Percentiles rank a stretch among this genome's conserved stretches.
phyloP scores from a whole-genome alignment of 2,888 invertebrate genomes.

The Tenthredo livida region DNA sequence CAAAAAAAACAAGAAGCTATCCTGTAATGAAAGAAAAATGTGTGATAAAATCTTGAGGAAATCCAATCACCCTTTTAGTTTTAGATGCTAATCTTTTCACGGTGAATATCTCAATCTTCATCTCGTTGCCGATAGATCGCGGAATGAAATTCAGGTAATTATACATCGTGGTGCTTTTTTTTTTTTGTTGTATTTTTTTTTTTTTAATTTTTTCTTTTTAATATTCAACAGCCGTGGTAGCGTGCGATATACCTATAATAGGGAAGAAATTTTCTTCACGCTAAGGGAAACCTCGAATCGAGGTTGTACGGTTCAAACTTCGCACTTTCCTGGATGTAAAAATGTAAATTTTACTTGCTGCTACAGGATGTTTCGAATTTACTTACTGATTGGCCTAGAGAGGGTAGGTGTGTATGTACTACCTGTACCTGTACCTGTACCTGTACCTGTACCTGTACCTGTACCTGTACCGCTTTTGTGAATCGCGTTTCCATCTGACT shows the following conservation, averaged over 20 bases:
- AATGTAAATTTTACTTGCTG: neutral
- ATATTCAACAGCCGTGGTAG: neutral
- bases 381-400: slow-evolving; percentile 6
- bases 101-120: neutral
- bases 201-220: neutral
- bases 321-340: slow-evolving; percentile 8
- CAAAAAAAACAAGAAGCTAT: neutral
- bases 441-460: neutral
- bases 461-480: neutral
- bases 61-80: neutral
- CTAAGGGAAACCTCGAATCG: neutral
- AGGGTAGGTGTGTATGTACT: neutral
- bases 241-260: neutral
- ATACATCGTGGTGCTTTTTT: neutral
- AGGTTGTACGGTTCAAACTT: neutral
- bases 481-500: neutral
- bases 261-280: neutral
- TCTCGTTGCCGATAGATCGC: neutral
- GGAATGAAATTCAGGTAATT: neutral
- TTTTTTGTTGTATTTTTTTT: neutral
- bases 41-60: neutral
- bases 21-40: neutral
- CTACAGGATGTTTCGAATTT: slow-evolving; percentile 3
- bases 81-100: neutral
- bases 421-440: neutral